phyloP scores from a whole-genome alignment of 35 echinoderm and acorn worm species.

The Apostichopus californicus region DNA sequence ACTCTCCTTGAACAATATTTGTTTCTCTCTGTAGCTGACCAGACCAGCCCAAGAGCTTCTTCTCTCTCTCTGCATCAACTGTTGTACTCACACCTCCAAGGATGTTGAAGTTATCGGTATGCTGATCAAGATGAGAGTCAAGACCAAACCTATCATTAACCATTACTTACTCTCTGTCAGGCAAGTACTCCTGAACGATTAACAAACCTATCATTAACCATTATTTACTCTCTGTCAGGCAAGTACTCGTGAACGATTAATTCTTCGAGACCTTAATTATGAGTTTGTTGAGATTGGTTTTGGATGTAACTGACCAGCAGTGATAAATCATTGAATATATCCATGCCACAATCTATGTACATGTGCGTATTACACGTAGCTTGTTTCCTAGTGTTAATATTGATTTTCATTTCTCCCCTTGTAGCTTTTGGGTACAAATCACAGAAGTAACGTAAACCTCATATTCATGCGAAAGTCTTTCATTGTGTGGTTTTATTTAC shows the following conservation, averaged over 20 bases:
- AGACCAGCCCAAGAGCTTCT: conserved; percentile 91
- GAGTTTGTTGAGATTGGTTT: too few relatives aligned
- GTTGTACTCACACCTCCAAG: conserved; percentile 67
- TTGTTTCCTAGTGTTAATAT: too few relatives aligned
- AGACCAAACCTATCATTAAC: conserved; percentile 95
- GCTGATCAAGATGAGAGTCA: conserved; percentile 88
- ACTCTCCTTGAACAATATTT: neutral
- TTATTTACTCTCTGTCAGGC: conserved; percentile 77
- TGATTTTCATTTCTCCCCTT: too few relatives aligned
- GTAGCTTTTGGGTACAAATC: too few relatives aligned
- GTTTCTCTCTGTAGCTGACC: conserved; percentile 63
- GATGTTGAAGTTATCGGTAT: conserved; percentile 96
- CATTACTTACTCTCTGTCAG: conserved; percentile 89
- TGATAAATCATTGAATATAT: too few relatives aligned
- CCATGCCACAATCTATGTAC: too few relatives aligned
- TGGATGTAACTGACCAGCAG: too few relatives aligned
- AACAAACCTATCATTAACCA: neutral
- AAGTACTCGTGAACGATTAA: neutral
- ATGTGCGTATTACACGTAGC: too few relatives aligned
- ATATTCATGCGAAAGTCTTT: too few relatives aligned
- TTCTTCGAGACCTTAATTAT: too few relatives aligned
- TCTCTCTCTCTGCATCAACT: conserved; percentile 88
- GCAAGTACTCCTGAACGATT: conserved; percentile 36
- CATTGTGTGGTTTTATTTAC: too few relatives aligned
- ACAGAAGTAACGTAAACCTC: too few relatives aligned